Conservation (phyloP, 2,113 vertebrate genomes). For the Notechis scutatus region DNA sequence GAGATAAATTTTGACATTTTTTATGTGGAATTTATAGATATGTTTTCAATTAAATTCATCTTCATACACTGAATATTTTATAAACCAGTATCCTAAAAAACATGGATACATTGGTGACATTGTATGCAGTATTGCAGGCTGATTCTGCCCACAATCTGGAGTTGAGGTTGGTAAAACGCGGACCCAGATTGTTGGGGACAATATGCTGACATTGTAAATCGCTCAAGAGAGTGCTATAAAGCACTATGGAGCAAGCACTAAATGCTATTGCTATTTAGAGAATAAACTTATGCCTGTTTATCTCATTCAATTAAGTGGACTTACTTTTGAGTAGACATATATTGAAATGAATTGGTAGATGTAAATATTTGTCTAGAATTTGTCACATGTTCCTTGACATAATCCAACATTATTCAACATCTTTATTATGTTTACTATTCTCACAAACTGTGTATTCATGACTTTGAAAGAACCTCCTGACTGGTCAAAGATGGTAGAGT, state of each 20-base stretch:
- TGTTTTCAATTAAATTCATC: background rate
- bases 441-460: constrained; percentile 96
- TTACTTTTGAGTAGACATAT: background rate
- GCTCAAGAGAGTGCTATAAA: background rate
- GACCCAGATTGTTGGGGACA: background rate
- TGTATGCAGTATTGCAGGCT: background rate
- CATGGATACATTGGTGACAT: background rate
- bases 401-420: constrained; percentile 81
- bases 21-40: background rate
- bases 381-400: constrained; percentile 77
- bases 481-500: constrained; percentile 90
- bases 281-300: background rate
- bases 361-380: background rate
- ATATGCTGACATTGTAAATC: background rate
- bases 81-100: constrained; percentile 7
- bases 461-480: constrained; percentile 70
- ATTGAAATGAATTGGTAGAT: background rate
- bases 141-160: too few species aligned
- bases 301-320: background rate
- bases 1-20: too few species aligned
- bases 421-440: constrained; percentile 94
- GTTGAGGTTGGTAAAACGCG: too few species aligned
- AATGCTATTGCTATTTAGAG: background rate
- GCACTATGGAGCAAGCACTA: background rate
- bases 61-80: background rate